These are phyloP conservation scores for Dasypogon diadema DNA, from an alignment of 2,888 invertebrate genomes.

Conservation along the genomic window DNA sequence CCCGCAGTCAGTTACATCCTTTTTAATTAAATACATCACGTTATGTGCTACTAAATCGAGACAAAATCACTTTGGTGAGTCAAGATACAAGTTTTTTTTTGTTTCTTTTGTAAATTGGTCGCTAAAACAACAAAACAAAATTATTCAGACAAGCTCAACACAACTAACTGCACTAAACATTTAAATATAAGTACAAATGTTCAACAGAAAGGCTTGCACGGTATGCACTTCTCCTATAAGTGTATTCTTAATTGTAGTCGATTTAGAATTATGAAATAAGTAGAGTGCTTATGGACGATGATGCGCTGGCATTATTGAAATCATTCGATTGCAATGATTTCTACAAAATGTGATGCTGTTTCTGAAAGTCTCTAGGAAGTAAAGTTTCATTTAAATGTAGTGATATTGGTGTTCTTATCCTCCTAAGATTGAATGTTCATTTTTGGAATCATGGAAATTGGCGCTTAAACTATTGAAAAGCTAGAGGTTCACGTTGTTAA, in stretches of 20 bases:
- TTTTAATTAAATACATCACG: background rate
- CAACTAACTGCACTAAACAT: background rate
- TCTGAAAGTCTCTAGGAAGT: constrained; percentile 20
- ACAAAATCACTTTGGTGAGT: background rate
- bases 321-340: constrained; percentile 2
- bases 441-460: constrained; percentile 42
- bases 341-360: constrained; percentile 1
- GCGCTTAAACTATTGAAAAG: constrained; percentile 6
- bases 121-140: background rate
- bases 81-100: background rate
- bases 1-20: background rate
- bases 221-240: background rate
- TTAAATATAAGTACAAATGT: constrained; percentile 31
- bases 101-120: no score
- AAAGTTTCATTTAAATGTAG: constrained; percentile 2
- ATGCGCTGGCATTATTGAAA: background rate
- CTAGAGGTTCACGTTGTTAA: constrained; percentile 69
- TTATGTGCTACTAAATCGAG: background rate
- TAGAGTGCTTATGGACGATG: constrained; percentile 19
- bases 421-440: constrained; percentile 21
- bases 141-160: background rate
- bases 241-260: constrained; percentile 5
- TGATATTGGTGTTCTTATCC: constrained; percentile 36
- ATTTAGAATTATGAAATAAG: constrained; percentile 11
- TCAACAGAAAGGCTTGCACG: constrained; percentile 11